A percentile compares a stretch with the other conserved stretches of the same genome.
phyloP scores from a whole-genome alignment of 1,140 invertebrate species.

The Ruditapes philippinarum region DNA sequence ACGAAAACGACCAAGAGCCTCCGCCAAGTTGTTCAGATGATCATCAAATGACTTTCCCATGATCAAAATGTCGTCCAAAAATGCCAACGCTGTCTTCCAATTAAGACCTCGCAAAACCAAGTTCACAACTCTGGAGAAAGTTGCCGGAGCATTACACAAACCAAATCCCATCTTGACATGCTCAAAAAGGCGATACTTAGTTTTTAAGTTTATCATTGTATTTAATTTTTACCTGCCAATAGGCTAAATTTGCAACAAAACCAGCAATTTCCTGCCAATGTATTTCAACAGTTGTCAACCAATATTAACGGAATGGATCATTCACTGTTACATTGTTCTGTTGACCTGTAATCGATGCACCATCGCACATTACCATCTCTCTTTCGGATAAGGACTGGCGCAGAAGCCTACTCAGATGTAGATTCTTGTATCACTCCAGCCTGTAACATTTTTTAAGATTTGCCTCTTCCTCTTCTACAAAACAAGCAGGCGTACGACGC shows the following conservation, averaged over 20 bases:
- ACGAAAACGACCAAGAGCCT: background rate
- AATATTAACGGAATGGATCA: background rate
- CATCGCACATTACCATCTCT: background rate
- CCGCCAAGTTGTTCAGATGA: background rate
- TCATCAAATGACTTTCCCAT: background rate
- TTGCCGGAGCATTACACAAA: background rate
- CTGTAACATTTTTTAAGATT: conserved; percentile 65
- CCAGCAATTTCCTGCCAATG: background rate
- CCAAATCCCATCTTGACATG: background rate
- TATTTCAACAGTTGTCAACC: background rate
- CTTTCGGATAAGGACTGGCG: conserved; percentile 16
- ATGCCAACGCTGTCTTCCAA: background rate
- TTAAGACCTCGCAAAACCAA: background rate
- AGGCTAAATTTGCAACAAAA: conserved; percentile 30
- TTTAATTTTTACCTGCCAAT: background rate
- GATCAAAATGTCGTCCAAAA: conserved; percentile 29
- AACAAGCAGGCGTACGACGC: conserved; percentile 36
- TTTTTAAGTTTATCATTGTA: background rate
- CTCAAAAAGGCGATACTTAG: conserved; percentile 4
- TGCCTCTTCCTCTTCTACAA: conserved; percentile 52
- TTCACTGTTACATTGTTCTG: background rate
- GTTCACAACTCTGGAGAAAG: background rate
- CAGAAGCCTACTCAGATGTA: background rate
- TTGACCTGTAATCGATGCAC: background rate
- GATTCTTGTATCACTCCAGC: conserved; percentile 62